These are phyloP conservation scores for Bambusicola thoracicus DNA, from an alignment of 2,113 vertebrate species.

Conservation along the genomic window DNA sequence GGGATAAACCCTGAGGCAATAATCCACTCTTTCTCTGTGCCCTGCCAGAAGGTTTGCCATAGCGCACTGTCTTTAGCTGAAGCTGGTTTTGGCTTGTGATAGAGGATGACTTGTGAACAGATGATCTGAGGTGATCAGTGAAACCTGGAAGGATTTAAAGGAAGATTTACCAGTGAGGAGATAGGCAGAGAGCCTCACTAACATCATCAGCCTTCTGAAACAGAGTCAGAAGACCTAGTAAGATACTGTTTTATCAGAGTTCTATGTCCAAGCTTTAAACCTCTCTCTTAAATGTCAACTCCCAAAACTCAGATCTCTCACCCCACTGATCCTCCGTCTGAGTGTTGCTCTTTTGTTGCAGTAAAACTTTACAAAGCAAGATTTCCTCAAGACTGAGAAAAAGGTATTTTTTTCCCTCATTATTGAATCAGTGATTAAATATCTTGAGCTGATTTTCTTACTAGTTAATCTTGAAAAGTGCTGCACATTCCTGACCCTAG, in stretches of 20 bases:
- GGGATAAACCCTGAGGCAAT: background rate
- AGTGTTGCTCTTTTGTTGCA: background rate
- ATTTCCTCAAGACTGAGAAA: background rate
- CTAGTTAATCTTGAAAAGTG: background rate
- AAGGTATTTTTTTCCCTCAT: background rate
- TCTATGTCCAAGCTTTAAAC: background rate
- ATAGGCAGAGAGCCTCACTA: background rate
- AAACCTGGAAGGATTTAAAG: background rate
- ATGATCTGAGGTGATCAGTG: background rate
- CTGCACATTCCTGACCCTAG: background rate
- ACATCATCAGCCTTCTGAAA: background rate
- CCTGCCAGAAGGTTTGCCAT: background rate
- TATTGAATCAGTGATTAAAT: background rate
- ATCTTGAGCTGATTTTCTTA: background rate
- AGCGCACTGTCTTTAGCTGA: background rate
- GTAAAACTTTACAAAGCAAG: background rate
- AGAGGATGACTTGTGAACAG: background rate
- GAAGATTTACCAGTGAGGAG: background rate
- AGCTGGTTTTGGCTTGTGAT: background rate
- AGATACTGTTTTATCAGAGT: background rate
- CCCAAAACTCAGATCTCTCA: background rate
- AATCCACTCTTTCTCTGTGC: background rate
- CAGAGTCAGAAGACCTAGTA: background rate
- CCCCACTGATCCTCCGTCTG: background rate
- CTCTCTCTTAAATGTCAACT: no score